These are phyloP conservation scores for Triplophysa bombifrons DNA, from an alignment of 2,797 vertebrate genomes.

Conservation along the genomic window DNA sequence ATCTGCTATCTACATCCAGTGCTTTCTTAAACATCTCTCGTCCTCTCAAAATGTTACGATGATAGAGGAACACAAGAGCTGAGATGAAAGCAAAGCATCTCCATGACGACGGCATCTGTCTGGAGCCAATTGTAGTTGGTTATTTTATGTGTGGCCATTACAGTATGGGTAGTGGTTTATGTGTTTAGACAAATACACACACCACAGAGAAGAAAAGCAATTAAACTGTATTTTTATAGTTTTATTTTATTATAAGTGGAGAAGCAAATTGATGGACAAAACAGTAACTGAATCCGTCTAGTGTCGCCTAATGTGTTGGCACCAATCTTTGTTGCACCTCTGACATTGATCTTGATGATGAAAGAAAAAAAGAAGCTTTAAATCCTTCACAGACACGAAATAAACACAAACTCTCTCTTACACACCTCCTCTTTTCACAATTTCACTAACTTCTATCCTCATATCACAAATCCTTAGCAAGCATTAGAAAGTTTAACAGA, in stretches of 20 bases:
- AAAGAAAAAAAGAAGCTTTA: slow-evolving; percentile 61
- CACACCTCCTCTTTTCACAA: neutral
- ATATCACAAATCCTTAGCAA: slow-evolving; percentile 20
- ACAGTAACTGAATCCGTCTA: slow-evolving; percentile 41
- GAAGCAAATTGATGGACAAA: slow-evolving; percentile 32
- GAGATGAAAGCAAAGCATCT: slow-evolving; percentile 4
- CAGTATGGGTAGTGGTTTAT: too few relatives aligned
- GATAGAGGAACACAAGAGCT: slow-evolving; percentile 8
- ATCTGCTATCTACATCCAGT: slow-evolving; percentile 36
- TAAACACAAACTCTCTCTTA: neutral
- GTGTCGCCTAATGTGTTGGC: slow-evolving; percentile 42
- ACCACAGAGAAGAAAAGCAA: too few relatives aligned
- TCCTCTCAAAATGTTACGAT: neutral
- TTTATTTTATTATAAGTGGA: slow-evolving; percentile 16
- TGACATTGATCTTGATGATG: slow-evolving; percentile 64
- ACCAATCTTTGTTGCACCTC: neutral
- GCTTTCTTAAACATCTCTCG: slow-evolving; percentile 33
- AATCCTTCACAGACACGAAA: neutral
- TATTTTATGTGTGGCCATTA: too few relatives aligned
- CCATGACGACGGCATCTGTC: slow-evolving; percentile 5
- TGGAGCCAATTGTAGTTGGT: too few relatives aligned
- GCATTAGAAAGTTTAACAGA: slow-evolving; percentile 12
- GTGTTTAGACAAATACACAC: too few relatives aligned
- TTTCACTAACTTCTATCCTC: neutral
- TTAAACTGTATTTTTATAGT: neutral